Evolutionary conservation across 2,113 vertebrate genomes (phyloP).

Genomic region (Anthoscopus minutus): DNA sequence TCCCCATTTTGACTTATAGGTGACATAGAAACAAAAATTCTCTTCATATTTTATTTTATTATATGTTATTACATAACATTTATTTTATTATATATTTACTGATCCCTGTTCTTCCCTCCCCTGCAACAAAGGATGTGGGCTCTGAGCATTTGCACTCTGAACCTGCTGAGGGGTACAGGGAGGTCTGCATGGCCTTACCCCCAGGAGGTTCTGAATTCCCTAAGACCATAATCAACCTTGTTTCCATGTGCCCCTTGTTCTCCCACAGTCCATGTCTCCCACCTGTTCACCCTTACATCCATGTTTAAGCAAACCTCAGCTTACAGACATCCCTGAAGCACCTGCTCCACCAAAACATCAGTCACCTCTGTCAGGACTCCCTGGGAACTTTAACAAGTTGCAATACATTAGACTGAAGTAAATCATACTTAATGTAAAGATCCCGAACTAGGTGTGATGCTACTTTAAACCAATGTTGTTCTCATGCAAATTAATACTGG

Average conservation of each 20-base stretch:
- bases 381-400: not conserved
- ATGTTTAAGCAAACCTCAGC: not conserved
- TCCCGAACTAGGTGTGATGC: not conserved
- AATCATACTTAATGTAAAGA: not conserved
- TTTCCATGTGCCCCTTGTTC: not conserved
- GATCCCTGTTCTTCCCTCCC: not conserved
- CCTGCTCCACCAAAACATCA: not conserved
- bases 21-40: not conserved
- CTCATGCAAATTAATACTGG: not conserved
- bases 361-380: not conserved
- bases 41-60: not conserved
- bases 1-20: not conserved
- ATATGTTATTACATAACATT: not conserved
- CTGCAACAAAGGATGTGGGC: not conserved
- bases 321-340: not conserved
- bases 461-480: not conserved
- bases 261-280: not conserved
- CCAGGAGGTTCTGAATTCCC: not conserved
- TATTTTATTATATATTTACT: not conserved
- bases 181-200: not conserved
- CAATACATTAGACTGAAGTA: not conserved
- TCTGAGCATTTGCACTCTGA: not conserved
- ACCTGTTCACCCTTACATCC: not conserved
- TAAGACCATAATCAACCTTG: not conserved
- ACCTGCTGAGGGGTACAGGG: not conserved